These are phyloP conservation scores for Aplocera efformata DNA, from an alignment of 2,888 invertebrate genomes.

Conservation along the genomic window DNA sequence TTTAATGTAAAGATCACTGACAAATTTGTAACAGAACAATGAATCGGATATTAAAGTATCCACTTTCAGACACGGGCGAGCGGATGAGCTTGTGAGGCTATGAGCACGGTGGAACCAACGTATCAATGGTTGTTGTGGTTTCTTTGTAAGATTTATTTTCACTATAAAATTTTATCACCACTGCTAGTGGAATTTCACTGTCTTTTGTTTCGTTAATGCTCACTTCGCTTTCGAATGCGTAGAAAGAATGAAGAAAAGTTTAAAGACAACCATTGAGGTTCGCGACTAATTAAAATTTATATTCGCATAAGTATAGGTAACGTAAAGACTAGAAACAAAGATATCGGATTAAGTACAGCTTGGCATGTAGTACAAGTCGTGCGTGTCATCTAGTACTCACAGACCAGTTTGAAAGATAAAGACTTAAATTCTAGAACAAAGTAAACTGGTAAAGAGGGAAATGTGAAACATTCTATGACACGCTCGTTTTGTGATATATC, in stretches of 20 bases:
- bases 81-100: conserved; percentile 60
- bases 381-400: conserved; percentile 65
- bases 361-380: conserved; percentile 46
- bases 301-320: conserved; percentile 1
- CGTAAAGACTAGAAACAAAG: conserved; percentile 4
- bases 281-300: conserved; percentile 4
- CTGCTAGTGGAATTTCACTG: background rate
- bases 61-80: conserved; percentile 74
- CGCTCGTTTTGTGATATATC: too few species aligned
- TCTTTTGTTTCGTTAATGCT: conserved; percentile 3
- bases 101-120: conserved; percentile 39
- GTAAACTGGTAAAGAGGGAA: too few species aligned
- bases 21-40: conserved; percentile 81
- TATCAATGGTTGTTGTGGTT: conserved; percentile 19
- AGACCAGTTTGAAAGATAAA: conserved; percentile 31
- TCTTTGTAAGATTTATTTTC: conserved; percentile 12
- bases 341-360: conserved; percentile 28
- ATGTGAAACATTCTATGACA: too few species aligned
- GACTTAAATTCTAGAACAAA: too few species aligned
- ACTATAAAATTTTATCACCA: conserved; percentile 11
- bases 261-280: too few species aligned
- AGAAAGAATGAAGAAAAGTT: too few species aligned
- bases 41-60: conserved; percentile 79
- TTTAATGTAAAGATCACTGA: conserved; percentile 79
- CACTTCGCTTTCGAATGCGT: background rate